Percentiles rank a stretch among this genome's conserved stretches.
Evolutionary conservation across 2,797 vertebrate species (phyloP).

Genomic region (Alfaro cultratus): DNA sequence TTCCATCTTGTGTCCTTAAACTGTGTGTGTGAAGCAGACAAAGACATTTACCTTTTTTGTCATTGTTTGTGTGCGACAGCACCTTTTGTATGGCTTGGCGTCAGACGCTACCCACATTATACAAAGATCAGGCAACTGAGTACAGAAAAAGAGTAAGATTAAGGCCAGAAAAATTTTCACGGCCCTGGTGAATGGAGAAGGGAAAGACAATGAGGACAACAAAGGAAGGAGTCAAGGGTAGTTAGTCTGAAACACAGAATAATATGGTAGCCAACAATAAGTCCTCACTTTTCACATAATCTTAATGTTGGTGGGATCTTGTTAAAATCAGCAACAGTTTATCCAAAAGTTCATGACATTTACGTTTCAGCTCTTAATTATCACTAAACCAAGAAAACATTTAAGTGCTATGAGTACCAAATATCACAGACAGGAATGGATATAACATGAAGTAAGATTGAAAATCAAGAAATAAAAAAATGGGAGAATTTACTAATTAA

Average conservation of each 20-base stretch:
- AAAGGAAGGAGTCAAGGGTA: constrained; percentile 25
- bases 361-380: not conserved
- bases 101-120: constrained; percentile 64
- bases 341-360: not conserved
- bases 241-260: constrained; percentile 38
- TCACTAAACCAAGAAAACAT: not conserved
- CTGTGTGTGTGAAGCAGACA: constrained; percentile 44
- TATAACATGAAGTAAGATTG: not conserved
- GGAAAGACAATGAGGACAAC: constrained; percentile 45
- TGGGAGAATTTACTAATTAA: not conserved
- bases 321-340: not conserved
- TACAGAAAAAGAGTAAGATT: constrained; percentile 57
- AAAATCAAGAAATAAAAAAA: not conserved
- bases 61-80: constrained; percentile 58
- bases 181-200: constrained; percentile 45
- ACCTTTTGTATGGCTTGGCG: constrained; percentile 67
- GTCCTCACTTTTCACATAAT: constrained; percentile 20
- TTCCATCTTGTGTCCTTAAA: not conserved
- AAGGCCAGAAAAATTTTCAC: constrained; percentile 71
- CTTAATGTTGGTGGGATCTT: not conserved
- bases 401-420: not conserved
- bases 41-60: constrained; percentile 64
- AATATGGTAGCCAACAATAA: constrained; percentile 15
- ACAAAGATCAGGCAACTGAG: constrained; percentile 55
- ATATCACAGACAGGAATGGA: not conserved